phyloP scores from a whole-genome alignment of 2,888 invertebrate species.

The Drosophila heteroneura region DNA sequence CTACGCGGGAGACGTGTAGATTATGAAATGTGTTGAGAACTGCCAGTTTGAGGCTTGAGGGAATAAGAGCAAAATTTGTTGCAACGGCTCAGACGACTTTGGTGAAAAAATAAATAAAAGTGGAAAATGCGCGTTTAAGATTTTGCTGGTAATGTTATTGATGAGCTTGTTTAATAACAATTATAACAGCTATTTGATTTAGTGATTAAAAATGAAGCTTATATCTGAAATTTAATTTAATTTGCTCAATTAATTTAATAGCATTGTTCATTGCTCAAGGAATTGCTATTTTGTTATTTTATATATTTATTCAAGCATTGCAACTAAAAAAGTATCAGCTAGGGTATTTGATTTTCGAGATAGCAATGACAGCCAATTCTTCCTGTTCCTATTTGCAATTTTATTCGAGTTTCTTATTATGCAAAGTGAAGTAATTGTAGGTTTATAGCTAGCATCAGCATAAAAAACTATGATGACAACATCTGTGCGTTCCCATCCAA shows the following conservation, averaged over 20 bases:
- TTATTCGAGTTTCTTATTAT: slow-evolving; percentile 50
- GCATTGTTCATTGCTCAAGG: not conserved
- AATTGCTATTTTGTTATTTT: not conserved
- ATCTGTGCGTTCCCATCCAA: slow-evolving; percentile 6
- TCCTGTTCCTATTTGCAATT: slow-evolving; percentile 3
- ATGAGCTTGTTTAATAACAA: not conserved
- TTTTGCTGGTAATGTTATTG: not conserved
- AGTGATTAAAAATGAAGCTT: not conserved
- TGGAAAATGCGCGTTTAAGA: not conserved
- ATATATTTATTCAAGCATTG: not conserved
- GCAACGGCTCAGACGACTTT: not conserved
- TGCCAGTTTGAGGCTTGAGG: not conserved
- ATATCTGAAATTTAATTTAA: not conserved
- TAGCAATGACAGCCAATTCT: not conserved
- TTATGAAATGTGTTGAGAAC: not conserved
- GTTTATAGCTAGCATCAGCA: slow-evolving; percentile 59
- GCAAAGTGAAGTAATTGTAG: slow-evolving; percentile 73
- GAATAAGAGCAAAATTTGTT: not conserved
- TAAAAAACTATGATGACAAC: slow-evolving; percentile 54
- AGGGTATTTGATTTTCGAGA: not conserved
- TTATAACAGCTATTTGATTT: not conserved
- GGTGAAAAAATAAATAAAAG: not conserved
- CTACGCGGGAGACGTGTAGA: not conserved
- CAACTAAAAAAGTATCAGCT: not conserved
- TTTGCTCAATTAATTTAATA: not conserved